Evolutionary conservation across 2,113 vertebrate genomes (phyloP), one percentile per base, ranked within the genome.

Genomic region (Ivindomyrus marchei): DNA sequence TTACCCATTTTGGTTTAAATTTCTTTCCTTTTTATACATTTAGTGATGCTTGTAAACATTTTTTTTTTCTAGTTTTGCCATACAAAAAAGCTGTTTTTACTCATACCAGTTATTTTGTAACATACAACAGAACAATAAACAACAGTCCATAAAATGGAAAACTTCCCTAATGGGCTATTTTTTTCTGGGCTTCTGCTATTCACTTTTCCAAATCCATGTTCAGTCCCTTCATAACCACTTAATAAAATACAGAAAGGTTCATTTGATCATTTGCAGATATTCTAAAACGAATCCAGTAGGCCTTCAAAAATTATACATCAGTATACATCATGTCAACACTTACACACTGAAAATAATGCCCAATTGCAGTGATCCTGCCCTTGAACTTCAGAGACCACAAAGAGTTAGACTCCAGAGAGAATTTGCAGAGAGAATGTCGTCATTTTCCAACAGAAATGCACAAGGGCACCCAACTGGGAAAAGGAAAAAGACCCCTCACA

Each of bases 31-130:
- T 95, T 95, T 96, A 96, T 95, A 95, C 95, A 97, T 95, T 94
- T 90, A 93, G 96, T 95, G 96, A 95, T 97, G 96, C 97, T 96
- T 97, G 97, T 97, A 98, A 96, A 97, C 96, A 95, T 95, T 96
- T 97, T 56, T 36, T 36, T 50, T 96, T 97, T 97, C 96, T 93
- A 96, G 94, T 97, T 97, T 96, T 97, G 94, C 92, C 91, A 83
- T 77, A 91, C 88, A 93, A 94, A 92, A 93, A 91, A 94, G 92
- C 92, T 94, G 95, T 95, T 94, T 95, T 93, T 94, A 95, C 90
- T 95, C 91, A 87, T 92, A 92, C 90, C 91, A 93, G 90, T 93
- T 93, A 92, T 94, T 94, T 95, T 95, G 92, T 94, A 93, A 94
- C 95, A 94, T 94, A 86, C 93, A 95, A 95, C 36, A 90, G 93